Conservation (phyloP, 2,797 vertebrate genomes). For the Malurus splendens region DNA sequence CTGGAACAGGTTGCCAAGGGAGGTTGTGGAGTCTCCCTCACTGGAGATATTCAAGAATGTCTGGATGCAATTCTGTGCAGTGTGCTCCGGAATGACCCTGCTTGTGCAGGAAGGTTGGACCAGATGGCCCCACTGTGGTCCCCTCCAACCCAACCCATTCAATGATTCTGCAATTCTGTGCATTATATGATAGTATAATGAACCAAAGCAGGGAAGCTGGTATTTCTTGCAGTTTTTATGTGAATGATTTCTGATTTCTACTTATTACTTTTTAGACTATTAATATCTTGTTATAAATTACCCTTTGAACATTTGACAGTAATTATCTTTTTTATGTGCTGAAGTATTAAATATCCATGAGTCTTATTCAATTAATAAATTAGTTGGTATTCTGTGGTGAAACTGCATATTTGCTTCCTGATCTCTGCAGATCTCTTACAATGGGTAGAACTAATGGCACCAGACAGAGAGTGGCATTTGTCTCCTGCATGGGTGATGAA, state of each 20-base stretch:
- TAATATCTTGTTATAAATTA: not conserved
- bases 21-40: not conserved
- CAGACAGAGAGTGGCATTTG: not conserved
- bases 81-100: not conserved
- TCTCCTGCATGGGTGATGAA: not conserved
- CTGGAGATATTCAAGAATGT: not conserved
- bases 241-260: not conserved
- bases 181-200: not conserved
- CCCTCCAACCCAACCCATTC: not conserved
- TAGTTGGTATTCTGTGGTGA: not conserved
- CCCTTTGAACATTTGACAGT: not conserved
- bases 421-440: not conserved
- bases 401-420: not conserved
- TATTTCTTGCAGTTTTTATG: not conserved
- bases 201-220: not conserved
- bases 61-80: not conserved
- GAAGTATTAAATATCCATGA: not conserved
- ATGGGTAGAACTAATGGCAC: not conserved
- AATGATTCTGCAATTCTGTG: not conserved
- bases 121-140: not conserved
- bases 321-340: not conserved
- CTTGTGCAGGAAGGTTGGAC: not conserved
- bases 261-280: not conserved
- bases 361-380: not conserved
- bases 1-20: not conserved